These are phyloP conservation scores for Saccopteryx bilineata DNA, from an alignment of 2,113 vertebrate species.

Conservation along the genomic window DNA sequence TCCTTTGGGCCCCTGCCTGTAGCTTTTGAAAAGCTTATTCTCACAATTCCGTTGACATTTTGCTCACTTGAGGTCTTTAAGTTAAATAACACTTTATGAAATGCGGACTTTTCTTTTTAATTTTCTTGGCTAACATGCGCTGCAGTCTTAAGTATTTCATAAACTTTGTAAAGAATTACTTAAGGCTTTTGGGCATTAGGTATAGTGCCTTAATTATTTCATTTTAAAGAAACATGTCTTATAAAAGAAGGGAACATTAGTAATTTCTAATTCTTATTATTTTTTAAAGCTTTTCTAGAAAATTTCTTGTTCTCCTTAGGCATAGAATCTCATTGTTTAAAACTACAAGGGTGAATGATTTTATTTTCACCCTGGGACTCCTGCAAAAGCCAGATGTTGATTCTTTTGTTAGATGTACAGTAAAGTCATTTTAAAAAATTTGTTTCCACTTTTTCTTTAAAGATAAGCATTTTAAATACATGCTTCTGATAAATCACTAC, in stretches of 20 bases:
- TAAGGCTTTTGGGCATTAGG: not conserved
- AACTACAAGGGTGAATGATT: constrained; percentile 68
- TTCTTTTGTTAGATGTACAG: constrained; percentile 65
- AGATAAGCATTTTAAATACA: constrained; percentile 42
- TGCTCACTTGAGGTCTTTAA: not conserved
- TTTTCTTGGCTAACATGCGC: not conserved
- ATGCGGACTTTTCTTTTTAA: not conserved
- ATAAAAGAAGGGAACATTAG: not conserved
- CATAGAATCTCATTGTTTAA: constrained; percentile 58
- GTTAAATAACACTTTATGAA: constrained; percentile 52
- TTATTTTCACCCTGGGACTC: constrained; percentile 57
- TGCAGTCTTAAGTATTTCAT: constrained; percentile 15
- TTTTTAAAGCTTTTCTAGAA: constrained; percentile 37
- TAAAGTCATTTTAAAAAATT: constrained; percentile 12
- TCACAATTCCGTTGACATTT: constrained; percentile 41
- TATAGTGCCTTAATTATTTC: constrained; percentile 54
- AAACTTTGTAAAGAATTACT: constrained; percentile 33
- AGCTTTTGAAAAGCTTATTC: constrained; percentile 50
- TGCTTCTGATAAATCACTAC: not conserved
- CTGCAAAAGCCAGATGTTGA: constrained; percentile 67
- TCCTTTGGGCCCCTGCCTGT: not conserved
- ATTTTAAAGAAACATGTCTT: constrained; percentile 59
- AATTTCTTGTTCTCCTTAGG: constrained; percentile 31
- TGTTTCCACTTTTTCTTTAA: constrained; percentile 39
- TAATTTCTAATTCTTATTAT: not conserved